phyloP scores from a whole-genome alignment of 1,140 invertebrate species.

The Drosophila punjabiensis region DNA sequence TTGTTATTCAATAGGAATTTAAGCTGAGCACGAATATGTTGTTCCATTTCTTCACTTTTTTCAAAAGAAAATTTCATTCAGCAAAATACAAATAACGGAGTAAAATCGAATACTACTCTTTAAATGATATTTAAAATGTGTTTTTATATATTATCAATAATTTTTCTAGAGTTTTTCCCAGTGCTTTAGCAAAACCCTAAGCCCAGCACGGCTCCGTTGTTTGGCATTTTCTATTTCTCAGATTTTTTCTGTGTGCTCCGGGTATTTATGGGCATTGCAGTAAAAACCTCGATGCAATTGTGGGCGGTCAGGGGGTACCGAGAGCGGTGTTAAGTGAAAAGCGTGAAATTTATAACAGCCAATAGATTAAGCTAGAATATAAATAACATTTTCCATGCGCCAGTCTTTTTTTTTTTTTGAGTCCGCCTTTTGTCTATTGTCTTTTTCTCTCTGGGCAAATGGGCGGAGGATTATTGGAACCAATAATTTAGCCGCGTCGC shows the following conservation, averaged over 20 bases:
- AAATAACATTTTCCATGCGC: slow-evolving; percentile 54
- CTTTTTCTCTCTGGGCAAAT: slow-evolving; percentile 29
- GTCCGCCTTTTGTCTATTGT: slow-evolving; percentile 52
- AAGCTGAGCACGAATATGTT: background rate
- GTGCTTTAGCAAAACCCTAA: slow-evolving; percentile 17
- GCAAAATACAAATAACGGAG: too few species aligned
- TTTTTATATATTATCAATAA: background rate
- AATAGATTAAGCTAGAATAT: slow-evolving; percentile 67
- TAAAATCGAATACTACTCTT: background rate
- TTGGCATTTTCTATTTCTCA: slow-evolving; percentile 65
- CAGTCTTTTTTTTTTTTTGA: slow-evolving; percentile 17
- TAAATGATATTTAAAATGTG: background rate
- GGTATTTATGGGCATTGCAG: slow-evolving; percentile 58
- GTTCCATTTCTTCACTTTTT: too few species aligned
- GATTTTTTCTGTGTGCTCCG: slow-evolving; percentile 54
- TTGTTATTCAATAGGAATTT: background rate
- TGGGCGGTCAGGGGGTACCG: slow-evolving; percentile 14
- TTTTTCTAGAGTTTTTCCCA: background rate
- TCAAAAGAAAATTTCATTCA: too few species aligned
- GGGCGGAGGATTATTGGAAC: slow-evolving; percentile 48
- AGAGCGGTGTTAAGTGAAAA: slow-evolving; percentile 60
- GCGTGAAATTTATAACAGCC: slow-evolving; percentile 71
- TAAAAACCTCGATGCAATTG: slow-evolving; percentile 59
- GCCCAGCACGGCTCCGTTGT: slow-evolving; percentile 53
- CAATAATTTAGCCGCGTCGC: slow-evolving; percentile 47